Evolutionary conservation across 2,113 vertebrate genomes (phyloP).

Genomic region (Odontesthes bonariensis): DNA sequence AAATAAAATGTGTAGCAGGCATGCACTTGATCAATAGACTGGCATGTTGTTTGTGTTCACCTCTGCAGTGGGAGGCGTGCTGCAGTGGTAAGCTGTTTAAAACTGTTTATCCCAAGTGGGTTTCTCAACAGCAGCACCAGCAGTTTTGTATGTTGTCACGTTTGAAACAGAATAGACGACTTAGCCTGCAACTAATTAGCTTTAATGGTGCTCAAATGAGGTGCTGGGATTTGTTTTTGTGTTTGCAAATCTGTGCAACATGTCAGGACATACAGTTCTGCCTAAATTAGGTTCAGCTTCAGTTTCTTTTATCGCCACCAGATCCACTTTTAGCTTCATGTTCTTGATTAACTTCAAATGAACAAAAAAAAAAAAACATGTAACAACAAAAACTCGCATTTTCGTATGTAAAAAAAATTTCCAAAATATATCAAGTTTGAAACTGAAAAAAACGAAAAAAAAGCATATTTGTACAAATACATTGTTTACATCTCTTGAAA

Average conservation of each 20-base stretch:
- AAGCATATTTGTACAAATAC: too few species aligned
- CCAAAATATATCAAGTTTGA: too few species aligned
- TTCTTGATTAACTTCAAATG: too few species aligned
- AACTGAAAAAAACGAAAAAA: too few species aligned
- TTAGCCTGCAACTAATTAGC: constrained; percentile 4
- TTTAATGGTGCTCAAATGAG: not conserved
- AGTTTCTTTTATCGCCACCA: not conserved
- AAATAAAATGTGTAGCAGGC: not conserved
- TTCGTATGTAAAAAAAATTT: too few species aligned
- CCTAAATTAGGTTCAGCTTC: not conserved
- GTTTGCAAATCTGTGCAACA: not conserved
- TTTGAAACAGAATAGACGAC: not conserved
- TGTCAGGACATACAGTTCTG: not conserved
- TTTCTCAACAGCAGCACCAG: not conserved
- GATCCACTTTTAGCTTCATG: not conserved
- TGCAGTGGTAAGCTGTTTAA: constrained; percentile 11
- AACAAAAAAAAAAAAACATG: not conserved
- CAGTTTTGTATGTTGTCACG: constrained; percentile 1
- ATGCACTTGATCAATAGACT: constrained; percentile 16
- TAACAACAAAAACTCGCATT: too few species aligned
- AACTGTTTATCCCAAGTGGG: constrained; percentile 9
- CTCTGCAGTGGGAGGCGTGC: not conserved
- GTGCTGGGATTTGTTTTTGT: not conserved
- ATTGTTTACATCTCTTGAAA: too few species aligned
- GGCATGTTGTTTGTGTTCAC: constrained; percentile 43